Base-by-base conservation (phyloP, 2,797 vertebrate genomes). In the Myotis findleyi region DNA sequence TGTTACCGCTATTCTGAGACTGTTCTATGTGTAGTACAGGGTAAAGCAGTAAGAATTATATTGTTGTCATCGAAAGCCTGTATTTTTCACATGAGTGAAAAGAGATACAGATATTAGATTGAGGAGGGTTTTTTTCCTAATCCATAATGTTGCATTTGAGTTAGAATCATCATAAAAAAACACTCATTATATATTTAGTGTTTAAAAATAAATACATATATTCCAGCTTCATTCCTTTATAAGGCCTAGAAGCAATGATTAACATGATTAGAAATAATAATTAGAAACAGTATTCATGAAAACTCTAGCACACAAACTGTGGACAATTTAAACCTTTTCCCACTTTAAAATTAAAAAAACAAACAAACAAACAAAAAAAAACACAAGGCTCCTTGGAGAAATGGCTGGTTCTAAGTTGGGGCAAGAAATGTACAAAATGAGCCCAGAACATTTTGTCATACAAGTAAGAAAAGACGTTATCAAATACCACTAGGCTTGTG, bases 241-340 rank as follows among this genome's bases (percentile, higher is more conserved):
- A 91, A 71, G 18, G 21, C 20, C 59, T 64, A 62, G 38, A 91
- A 80, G 85, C 13, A 77, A 77, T 84, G 20, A 76, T 76, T 84
- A 79, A 92, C 80, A 77, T 87, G 17, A 81, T 82, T 77, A 90
- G 49, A 93, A 77, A 85, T 83, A 83, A 83, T 93, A 21, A 88
- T 80, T 89, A 79, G 55, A 89, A 79, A 87, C 1, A 79, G 11
- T 62, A 53, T 77, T 85, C 64, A 75, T 33, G 51, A 76, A 89
- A 95, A 86, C 6, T 2, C 14, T 62, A 64, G 23, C 18, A 73
- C 51, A 51, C 10, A 88, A 85, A 82, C 13, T 38, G 4, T 72
- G 49, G 33, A 13, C 30, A 85, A 73, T 84, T 72, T 81, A 89
- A 83, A 83, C 11, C 11, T 79, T 83, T 73, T 76, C 20, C 38